phyloP scores from a whole-genome alignment of 2,888 invertebrate species.

The Minunthozetes semirufus region DNA sequence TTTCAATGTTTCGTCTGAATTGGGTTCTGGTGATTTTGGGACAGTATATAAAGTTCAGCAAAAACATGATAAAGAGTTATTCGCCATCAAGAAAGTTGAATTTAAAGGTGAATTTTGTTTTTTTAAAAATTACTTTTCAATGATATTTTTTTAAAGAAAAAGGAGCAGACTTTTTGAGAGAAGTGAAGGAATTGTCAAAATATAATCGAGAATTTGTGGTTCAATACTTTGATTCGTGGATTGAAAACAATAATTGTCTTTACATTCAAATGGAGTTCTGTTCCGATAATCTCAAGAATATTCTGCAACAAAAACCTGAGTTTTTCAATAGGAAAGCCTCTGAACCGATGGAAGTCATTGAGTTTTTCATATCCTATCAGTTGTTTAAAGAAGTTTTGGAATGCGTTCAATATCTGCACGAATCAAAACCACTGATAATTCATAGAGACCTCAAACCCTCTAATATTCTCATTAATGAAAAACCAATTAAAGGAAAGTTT shows the following conservation, averaged over 20 bases:
- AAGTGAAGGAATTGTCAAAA: no score
- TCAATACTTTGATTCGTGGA: neutral
- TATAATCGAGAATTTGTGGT: no score
- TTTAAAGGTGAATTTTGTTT: no score
- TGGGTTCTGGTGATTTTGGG: no score
- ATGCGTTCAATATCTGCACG: neutral
- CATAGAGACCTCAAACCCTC: conserved; percentile 1
- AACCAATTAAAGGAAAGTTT: neutral
- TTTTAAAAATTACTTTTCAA: no score
- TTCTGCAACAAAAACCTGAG: neutral
- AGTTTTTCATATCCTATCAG: neutral
- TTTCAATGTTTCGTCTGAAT: no score
- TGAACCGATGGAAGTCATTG: neutral
- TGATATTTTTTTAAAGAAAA: no score
- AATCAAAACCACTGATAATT: neutral
- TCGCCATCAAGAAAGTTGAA: no score
- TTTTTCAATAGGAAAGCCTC: neutral
- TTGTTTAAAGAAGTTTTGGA: neutral
- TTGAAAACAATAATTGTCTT: neutral
- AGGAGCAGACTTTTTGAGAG: no score
- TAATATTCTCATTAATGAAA: neutral
- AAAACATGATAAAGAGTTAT: no score
- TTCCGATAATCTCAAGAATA: neutral
- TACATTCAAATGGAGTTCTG: neutral
- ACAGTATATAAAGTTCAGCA: no score